A percentile compares a stretch with the other conserved stretches of the same genome.
phyloP scores from a whole-genome alignment of 1,140 invertebrate genomes.

The Drosophila mauritiana region DNA sequence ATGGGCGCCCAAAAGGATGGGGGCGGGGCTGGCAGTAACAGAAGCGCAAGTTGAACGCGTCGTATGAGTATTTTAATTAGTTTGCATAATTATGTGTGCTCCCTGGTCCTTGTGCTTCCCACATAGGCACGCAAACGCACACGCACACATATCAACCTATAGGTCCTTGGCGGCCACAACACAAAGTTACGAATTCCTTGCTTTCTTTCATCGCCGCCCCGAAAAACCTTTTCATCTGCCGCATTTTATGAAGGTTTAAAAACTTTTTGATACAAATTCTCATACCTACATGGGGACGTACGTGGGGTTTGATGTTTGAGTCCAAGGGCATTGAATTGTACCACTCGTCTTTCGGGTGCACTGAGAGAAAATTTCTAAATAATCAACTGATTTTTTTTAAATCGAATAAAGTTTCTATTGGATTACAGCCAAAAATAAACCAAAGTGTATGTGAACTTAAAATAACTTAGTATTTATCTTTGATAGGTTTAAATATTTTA shows the following conservation, averaged over 20 bases:
- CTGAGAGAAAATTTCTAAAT: neutral
- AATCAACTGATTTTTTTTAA: no score
- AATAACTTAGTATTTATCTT: neutral
- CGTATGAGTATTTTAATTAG: constrained; percentile 83
- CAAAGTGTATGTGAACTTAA: no score
- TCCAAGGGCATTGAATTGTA: constrained; percentile 62
- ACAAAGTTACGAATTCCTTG: constrained; percentile 63
- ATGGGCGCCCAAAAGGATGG: constrained; percentile 62
- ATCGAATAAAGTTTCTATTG: no score
- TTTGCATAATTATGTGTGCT: constrained; percentile 81
- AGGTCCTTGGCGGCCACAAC: constrained; percentile 45
- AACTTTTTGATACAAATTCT: constrained; percentile 70
- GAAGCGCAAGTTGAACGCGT: constrained; percentile 58
- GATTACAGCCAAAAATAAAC: no score
- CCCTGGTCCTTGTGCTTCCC: constrained; percentile 12
- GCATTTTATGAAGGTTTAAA: constrained; percentile 57
- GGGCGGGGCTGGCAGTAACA: constrained; percentile 37
- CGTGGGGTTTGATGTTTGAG: constrained; percentile 16
- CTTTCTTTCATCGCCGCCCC: constrained; percentile 23
- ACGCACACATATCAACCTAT: constrained; percentile 5
- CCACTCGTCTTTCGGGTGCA: constrained; percentile 19
- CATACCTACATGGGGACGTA: constrained; percentile 11
- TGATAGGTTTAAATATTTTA: no score
- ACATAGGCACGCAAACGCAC: neutral
- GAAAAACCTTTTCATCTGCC: constrained; percentile 38